Evolutionary conservation across 2,113 vertebrate genomes (phyloP).

Genomic region (Xerus inauris): DNA sequence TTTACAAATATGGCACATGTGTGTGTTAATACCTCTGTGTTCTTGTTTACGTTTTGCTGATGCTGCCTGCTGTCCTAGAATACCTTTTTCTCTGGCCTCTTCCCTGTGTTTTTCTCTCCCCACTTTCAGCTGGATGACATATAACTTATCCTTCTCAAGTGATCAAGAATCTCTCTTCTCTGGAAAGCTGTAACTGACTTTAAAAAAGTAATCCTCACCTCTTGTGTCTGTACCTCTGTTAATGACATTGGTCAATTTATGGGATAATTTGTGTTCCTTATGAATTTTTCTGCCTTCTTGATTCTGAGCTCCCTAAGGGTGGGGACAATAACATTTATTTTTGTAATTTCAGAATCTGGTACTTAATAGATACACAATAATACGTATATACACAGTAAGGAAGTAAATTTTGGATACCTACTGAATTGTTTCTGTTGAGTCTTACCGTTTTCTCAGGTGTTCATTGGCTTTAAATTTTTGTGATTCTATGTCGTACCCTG

Average conservation of each 20-base stretch:
- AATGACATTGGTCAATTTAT: not conserved
- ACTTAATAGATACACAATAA: not conserved
- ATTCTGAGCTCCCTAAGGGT: not conserved
- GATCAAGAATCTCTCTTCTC: not conserved
- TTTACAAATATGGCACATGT: not conserved
- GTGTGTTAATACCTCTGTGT: not conserved
- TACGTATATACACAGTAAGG: not conserved
- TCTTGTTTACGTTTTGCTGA: not conserved
- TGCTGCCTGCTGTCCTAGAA: not conserved
- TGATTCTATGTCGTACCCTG: not conserved
- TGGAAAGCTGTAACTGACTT: not conserved
- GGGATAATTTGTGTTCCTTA: not conserved
- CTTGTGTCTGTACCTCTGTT: not conserved
- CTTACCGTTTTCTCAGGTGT: not conserved
- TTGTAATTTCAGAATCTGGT: not conserved
- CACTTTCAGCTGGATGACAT: not conserved
- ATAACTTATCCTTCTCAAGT: not conserved
- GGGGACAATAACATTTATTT: not conserved
- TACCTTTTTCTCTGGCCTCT: not conserved
- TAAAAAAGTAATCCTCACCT: not conserved
- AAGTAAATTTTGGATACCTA: not conserved
- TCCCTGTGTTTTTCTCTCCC: not conserved
- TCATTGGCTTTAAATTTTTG: not conserved
- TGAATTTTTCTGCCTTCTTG: slow-evolving; percentile 32
- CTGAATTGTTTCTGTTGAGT: not conserved